These are phyloP conservation scores for Gymnobelideus leadbeateri DNA, from an alignment of 2,113 vertebrate species.

Conservation along the genomic window DNA sequence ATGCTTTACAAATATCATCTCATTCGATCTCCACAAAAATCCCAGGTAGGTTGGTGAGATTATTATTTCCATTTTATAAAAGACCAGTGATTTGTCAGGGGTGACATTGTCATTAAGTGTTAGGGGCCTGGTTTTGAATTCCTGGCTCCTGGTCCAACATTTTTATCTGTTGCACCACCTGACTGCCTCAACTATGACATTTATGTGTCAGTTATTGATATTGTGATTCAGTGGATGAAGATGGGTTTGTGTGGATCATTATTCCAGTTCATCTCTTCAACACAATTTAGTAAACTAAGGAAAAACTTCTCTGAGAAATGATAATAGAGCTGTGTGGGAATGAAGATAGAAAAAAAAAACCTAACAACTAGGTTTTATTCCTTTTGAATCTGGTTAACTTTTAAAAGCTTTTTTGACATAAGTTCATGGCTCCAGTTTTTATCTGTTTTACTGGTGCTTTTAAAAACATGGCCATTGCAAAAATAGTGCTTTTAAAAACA, in stretches of 20 bases:
- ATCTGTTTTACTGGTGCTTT: neutral
- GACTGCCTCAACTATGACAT: neutral
- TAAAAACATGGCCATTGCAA: too few relatives aligned
- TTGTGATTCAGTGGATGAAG: neutral
- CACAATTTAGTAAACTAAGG: neutral
- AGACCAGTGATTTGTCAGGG: neutral
- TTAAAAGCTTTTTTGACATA: slow-evolving; percentile 41
- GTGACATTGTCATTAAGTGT: neutral
- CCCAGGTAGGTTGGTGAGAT: neutral
- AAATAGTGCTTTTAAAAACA: too few relatives aligned
- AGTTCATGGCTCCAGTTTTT: slow-evolving; percentile 12
- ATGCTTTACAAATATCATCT: neutral
- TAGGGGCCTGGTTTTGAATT: neutral
- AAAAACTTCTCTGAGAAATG: neutral
- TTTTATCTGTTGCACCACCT: neutral
- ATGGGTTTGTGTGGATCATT: neutral
- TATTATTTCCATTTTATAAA: neutral
- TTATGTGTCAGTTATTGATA: neutral
- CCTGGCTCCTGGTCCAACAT: neutral
- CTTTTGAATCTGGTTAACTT: slow-evolving; percentile 11
- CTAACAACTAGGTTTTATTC: neutral
- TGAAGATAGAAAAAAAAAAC: neutral
- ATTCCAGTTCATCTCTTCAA: neutral
- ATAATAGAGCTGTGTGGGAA: too few relatives aligned
- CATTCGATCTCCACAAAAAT: neutral